A percentile compares a stretch with the other conserved stretches of the same genome.
Conservation (phyloP, 2,888 invertebrate genomes). For the Acheta domesticus region DNA sequence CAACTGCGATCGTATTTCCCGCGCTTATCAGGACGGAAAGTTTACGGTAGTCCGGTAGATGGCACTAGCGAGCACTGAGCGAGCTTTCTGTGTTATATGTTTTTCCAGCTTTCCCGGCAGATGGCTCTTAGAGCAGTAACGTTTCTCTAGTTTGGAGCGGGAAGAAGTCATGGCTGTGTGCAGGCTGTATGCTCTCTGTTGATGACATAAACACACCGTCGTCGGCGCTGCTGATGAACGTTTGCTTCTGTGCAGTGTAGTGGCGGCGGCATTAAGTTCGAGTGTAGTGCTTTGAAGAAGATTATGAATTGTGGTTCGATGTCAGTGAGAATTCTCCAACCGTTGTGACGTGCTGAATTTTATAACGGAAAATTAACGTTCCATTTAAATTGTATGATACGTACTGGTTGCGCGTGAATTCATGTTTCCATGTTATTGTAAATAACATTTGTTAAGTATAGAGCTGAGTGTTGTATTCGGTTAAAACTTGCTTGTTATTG, state of each 20-base stretch:
- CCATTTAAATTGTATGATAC: neutral
- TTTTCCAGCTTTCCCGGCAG: neutral
- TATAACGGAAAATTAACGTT: neutral
- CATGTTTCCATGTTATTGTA: neutral
- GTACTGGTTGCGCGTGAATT: neutral
- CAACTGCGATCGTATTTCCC: no score
- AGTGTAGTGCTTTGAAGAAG: neutral
- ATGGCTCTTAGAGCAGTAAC: neutral
- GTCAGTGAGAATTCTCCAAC: neutral
- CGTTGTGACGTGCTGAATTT: neutral
- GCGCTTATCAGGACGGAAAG: no score
- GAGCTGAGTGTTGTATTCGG: neutral
- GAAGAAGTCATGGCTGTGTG: neutral
- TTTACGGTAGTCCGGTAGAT: no score
- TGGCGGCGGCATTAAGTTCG: neutral
- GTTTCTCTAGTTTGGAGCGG: neutral
- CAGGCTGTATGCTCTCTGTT: neutral
- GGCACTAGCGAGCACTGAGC: no score
- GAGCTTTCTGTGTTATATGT: no score
- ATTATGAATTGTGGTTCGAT: neutral
- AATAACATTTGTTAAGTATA: neutral
- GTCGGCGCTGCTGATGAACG: neutral
- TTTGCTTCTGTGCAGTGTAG: neutral
- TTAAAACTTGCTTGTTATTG: neutral
- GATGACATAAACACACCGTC: neutral